These are phyloP conservation scores for Halcyon malimbica DNA, from an alignment of 2,113 vertebrate genomes.

Conservation along the genomic window DNA sequence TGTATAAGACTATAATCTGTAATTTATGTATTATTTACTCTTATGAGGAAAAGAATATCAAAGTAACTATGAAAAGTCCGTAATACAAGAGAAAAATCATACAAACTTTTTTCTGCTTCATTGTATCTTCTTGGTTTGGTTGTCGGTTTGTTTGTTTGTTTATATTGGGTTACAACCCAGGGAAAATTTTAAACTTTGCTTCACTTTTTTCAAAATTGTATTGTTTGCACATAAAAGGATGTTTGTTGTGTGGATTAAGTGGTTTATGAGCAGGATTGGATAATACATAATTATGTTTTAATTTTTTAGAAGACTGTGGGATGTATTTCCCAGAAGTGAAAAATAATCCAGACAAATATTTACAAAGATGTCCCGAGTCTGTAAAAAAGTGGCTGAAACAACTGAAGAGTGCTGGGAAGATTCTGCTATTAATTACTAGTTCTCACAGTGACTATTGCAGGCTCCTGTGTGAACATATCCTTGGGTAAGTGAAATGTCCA, in stretches of 20 bases:
- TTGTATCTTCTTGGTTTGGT: background rate
- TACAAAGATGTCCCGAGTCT: conserved; percentile 87
- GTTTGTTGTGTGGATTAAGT: background rate
- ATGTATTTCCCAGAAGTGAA: conserved; percentile 94
- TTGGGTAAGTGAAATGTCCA: conserved; percentile 82
- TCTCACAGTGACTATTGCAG: conserved; percentile 96
- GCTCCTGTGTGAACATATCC: conserved; percentile 88
- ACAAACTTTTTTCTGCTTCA: background rate
- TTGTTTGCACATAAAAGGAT: conserved; percentile 19
- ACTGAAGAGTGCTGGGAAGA: conserved; percentile 88
- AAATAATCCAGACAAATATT: conserved; percentile 86
- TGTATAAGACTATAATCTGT: background rate
- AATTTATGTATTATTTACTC: background rate
- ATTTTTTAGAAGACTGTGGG: conserved; percentile 86
- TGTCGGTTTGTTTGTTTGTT: background rate
- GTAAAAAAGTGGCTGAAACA: conserved; percentile 89
- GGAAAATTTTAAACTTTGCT: background rate
- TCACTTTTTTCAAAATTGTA: background rate
- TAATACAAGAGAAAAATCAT: background rate
- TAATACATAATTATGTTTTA: conserved; percentile 21
- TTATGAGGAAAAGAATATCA: background rate
- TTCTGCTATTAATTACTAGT: conserved; percentile 91
- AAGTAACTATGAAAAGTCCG: background rate
- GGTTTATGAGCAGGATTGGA: conserved; percentile 11
- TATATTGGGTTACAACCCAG: background rate